Evolutionary conservation across 2,797 vertebrate genomes (phyloP), one percentile per base, ranked within the genome.

Genomic region (Picus viridis): DNA sequence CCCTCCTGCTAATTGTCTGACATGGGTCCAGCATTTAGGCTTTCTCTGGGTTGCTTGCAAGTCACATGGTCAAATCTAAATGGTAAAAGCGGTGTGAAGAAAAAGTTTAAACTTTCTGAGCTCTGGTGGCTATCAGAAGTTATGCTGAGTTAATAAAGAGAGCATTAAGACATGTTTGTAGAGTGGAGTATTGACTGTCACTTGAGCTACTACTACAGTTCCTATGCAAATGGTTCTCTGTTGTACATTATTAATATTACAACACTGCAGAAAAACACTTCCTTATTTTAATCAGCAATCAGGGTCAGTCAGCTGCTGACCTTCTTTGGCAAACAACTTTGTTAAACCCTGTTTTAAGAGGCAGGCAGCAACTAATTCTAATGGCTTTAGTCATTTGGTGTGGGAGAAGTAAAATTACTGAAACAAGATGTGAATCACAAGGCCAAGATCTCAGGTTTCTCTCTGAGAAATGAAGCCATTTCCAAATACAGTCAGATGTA

Each of bases 391-490:
- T 87, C 39, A 81, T 53, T 74, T 67, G n/a, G 5, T 32, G 10
- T 45, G 65, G 61, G 71, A 91, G 86, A 86, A 96, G 59, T 87
- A 91, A 76, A 53, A 83, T 92, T 82, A 83, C 45, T 62, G 63
- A 65, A 39, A 61, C 36, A 77, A 82, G 64, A 95, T 85, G 62
- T 90, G 82, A 96, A 62, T 95, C 69, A 70, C 47, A n/a, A 90
- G 88, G 39, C 75, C 54, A 57, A 47, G 41, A 57, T 58, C 67
- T 86, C 54, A 18, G 47, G 51, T 81, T 94, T 73, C 29, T 81
- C 30, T 75, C 53, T 71, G 75, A 57, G 84, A 94, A 94, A 75
- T 30, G 6, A 76, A 82, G 41, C 15, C 0, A 41, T 73, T 93
- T 83, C 49, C 49, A 79, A 57, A 49, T 76, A 81, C 30, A 26